A percentile compares a stretch with the other conserved stretches of the same genome.
Conservation (phyloP, 2,113 vertebrate species). For the Sinosuthora webbiana region DNA sequence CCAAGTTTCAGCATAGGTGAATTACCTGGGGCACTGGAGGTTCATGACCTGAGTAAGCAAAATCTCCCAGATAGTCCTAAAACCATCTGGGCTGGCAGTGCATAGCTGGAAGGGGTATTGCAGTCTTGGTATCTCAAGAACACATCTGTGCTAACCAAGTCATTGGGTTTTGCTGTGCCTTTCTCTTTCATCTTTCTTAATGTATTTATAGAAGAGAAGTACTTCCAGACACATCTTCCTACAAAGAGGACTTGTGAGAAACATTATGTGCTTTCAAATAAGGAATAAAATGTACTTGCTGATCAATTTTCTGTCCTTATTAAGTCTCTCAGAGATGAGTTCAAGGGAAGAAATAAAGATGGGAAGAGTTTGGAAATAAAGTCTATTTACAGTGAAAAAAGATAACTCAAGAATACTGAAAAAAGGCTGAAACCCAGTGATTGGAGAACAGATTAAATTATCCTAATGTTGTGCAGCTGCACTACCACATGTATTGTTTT, state of each 20-base stretch:
- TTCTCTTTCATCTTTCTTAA: background rate
- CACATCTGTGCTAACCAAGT: background rate
- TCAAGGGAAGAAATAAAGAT: background rate
- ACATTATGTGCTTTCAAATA: conserved; percentile 20
- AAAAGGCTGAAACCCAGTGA: background rate
- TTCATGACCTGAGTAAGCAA: background rate
- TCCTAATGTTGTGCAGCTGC: background rate
- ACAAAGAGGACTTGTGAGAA: background rate
- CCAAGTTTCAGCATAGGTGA: background rate
- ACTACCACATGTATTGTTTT: background rate
- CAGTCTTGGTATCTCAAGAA: background rate
- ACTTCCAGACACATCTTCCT: background rate
- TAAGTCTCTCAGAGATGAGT: conserved; percentile 43
- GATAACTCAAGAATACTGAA: background rate
- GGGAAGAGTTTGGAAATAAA: conserved; percentile 13
- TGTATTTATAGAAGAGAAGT: background rate
- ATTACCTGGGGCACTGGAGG: background rate
- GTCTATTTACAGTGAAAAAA: background rate
- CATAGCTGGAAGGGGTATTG: background rate
- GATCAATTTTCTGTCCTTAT: conserved; percentile 47
- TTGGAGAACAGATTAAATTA: background rate
- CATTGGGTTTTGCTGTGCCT: background rate
- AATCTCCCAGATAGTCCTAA: background rate
- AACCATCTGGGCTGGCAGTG: background rate
- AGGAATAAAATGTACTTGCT: background rate